Evolutionary conservation across 53 echinoderm and acorn worm species (phyloP), one percentile per base, ranked within the genome.

Genomic region (Zoroaster sp.): DNA sequence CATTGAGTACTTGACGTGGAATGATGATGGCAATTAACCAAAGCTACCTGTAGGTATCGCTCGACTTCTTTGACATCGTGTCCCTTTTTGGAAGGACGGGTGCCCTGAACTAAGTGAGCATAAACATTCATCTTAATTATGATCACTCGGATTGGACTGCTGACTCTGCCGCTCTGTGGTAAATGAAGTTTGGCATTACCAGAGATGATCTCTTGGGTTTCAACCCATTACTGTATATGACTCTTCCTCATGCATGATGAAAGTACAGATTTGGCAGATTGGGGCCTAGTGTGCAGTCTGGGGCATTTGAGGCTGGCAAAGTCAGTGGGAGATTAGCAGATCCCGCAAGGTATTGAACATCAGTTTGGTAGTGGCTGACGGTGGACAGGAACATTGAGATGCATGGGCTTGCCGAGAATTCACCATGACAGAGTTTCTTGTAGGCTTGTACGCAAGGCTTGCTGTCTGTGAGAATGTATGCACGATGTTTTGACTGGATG

Each of bases 221-320:
- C 45, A n/a, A 35, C 83, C 53, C 43, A 72, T 59, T 43, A 94
- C 88, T 2, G 87, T 63, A 30, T n/a, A n/a, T n/a, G 81, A 63
- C 13, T 90, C 88, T 34, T 86, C 83, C 2, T 40, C 66, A 17
- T 40, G 73, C n/a, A 18, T 67, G 1, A 92, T 72, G 75, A 92
- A 92, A 31, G 43, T 30, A 51, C 90, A 94, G 9, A 94, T 42
- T 78, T 94, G 94, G 69, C 94, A 94, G 1, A 89, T 70, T 21
- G 85, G 88, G 36, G 78, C 69, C 4, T 37, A 12, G n/a, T n/a
- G n/a, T n/a, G 38, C 94, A 92, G 8, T 68, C 47, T 2, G 85
- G 66, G 59, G 87, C 75, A 39, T 88, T 88, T n/a, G 31, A 80
- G 87, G 46, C 92, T 88, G 44, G 87, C 88, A 53, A 88, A 78